Base-by-base conservation (phyloP, 2,888 invertebrate species). In the Lycia hirtaria region DNA sequence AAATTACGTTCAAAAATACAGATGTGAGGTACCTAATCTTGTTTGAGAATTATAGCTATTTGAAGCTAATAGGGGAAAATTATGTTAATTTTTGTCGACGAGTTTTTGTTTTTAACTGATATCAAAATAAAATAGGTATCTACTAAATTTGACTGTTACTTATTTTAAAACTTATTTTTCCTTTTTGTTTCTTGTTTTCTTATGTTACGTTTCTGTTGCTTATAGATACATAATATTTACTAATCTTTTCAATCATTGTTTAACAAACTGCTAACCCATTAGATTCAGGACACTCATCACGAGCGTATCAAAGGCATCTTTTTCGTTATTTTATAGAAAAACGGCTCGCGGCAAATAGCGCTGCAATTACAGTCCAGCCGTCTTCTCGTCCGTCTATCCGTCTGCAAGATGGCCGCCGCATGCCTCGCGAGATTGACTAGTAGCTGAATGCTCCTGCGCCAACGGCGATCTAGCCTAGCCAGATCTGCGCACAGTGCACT, bases 361-460 rank as follows among this genome's bases (percentile, higher is more conserved):
- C 75, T 78, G 90, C 88, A 90, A 90, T 90, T 89, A 88, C 83
- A 84, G 84, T 79, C 78, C 20, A 75, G 81, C 77, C 78, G 78
- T 84, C 85, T 80, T 78, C 81, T 76, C 83, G 82, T 85, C 80
- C 76, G 83, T 85, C 81, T 78, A 83, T 85, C 81, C 72, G 72
- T 72, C 69, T 69, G 62, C 81, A 87, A 88, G 76, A 88, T 90
- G 88, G 87, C 88, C 76, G 85, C 88, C 81, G 82, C 88, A 87
- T 91, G 87, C 88, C 88, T 83, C 73, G 75, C 79, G 83, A 87
- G 88, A 88, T 88, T 89, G 90, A 90, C 90, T 91, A 85, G 88
- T 88, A 88, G 88, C 88, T 83, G 83, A 79, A 78, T 82, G 78
- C 75, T 81, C 73, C 79, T 79, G 82, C 67, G 89, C 89, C 89